These are phyloP conservation scores for Araneus ventricosus DNA, from an alignment of 1,140 invertebrate species.

Conservation along the genomic window DNA sequence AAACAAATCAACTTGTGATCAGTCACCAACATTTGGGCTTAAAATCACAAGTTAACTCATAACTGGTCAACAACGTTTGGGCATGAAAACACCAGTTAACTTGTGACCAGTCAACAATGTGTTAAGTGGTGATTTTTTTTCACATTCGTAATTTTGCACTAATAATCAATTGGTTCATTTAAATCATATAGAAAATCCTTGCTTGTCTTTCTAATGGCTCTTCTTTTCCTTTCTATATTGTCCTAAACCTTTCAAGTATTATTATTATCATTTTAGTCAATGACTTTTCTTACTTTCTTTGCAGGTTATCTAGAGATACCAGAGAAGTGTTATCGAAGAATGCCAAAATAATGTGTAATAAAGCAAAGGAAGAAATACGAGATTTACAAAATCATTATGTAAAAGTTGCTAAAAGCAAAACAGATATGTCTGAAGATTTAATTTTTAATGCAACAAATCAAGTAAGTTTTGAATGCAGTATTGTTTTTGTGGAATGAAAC, in stretches of 20 bases:
- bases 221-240: too few relatives aligned
- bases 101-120: too few relatives aligned
- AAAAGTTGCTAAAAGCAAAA: constrained; percentile 85
- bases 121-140: too few relatives aligned
- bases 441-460: constrained; percentile 84
- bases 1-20: too few relatives aligned
- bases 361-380: constrained; percentile 89
- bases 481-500: too few relatives aligned
- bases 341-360: constrained; percentile 90
- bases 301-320: constrained; percentile 93
- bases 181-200: not conserved
- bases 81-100: too few relatives aligned
- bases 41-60: too few relatives aligned
- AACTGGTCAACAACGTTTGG: too few relatives aligned
- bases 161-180: not conserved
- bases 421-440: constrained; percentile 84
- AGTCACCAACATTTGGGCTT: too few relatives aligned
- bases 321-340: constrained; percentile 92
- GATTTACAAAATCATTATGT: constrained; percentile 88
- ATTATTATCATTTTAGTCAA: not conserved
- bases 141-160: too few relatives aligned
- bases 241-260: too few relatives aligned
- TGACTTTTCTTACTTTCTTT: not conserved
- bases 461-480: constrained; percentile 77
- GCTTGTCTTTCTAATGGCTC: not conserved